Evolutionary conservation across 2,113 vertebrate species (phyloP).

Genomic region (Sceloporus undulatus): DNA sequence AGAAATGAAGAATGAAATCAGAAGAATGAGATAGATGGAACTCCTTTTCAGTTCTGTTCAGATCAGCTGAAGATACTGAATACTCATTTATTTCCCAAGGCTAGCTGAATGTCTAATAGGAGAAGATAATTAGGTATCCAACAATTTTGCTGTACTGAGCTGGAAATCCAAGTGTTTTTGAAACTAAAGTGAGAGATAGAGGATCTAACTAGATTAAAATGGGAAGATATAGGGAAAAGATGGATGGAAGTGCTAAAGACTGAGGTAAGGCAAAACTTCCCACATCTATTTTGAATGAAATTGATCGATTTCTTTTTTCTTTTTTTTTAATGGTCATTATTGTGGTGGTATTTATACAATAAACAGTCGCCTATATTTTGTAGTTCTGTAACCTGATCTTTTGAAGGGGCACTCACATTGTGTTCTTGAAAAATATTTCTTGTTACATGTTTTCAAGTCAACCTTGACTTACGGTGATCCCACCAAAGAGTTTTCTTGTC

Average conservation of each 20-base stretch:
- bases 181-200: slow-evolving; percentile 64
- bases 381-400: neutral
- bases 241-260: neutral
- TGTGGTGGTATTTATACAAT: neutral
- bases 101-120: slow-evolving; percentile 59
- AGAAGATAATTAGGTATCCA: slow-evolving; percentile 71
- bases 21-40: slow-evolving; percentile 43
- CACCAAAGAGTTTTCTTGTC: too few relatives aligned
- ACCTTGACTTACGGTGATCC: too few relatives aligned
- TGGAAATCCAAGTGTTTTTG: slow-evolving; percentile 74
- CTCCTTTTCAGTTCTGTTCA: slow-evolving; percentile 60
- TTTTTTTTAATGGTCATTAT: neutral
- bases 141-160: slow-evolving; percentile 65
- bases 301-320: too few relatives aligned
- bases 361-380: neutral
- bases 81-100: slow-evolving; percentile 67
- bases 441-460: too few relatives aligned
- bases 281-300: neutral
- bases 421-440: too few relatives aligned
- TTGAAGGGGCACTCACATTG: neutral
- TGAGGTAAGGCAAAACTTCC: neutral
- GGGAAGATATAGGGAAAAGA: neutral
- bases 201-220: slow-evolving; percentile 68
- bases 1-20: slow-evolving; percentile 50
- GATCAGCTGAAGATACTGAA: slow-evolving; percentile 59